Base-by-base conservation (phyloP, 2,113 vertebrate species). In the Lycaon pictus region DNA sequence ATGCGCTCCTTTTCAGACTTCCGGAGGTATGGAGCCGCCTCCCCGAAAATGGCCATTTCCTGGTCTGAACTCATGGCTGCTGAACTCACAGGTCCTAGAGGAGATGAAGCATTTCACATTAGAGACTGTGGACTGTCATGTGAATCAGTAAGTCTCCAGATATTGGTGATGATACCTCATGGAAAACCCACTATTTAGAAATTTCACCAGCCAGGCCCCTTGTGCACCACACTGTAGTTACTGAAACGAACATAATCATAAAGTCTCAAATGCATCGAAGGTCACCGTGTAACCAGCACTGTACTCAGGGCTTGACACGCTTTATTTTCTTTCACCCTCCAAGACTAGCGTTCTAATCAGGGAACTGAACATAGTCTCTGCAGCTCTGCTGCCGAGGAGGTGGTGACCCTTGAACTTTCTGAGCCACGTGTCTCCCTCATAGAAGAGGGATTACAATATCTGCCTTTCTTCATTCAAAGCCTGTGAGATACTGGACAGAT, bases 21-120 rank as follows among this genome's bases (percentile, higher is more conserved):
- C 3, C 99, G 98, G 67, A 99, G 99, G 27, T 32, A 99, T 35
- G 98, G 98, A 91, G 99, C 99, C 0, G 99, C 99, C 84, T 95
- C 96, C 77, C 99, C 99, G 87, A 99, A 99, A 13, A 98, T 84
- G 0, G 99, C 99, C 99, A 99, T 99, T 90, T 99, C 99, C 0
- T 98, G 27, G 0, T 99, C 99, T 0, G 88, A 88, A 69, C 99
- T 99, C 99, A 99, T 99, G 98, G n/a, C 96, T 98, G 98, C 80
- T 29, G 76, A 79, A 43, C 83, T 62, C 37, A 4, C 27, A n/a
- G 55, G 90, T 32, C 96, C 97, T 99, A 88, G 72, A 11, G 25
- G 35, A 72, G 11, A 98, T 19, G 35, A 97, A 89, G 43, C n/a
- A 92, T 12, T 35, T 53, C 20, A 53, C 19, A 16, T 0, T 90